Evolutionary conservation across 1,140 invertebrate species (phyloP), one percentile per base, ranked within the genome.

Genomic region (Trachymyrmex septentrionalis): DNA sequence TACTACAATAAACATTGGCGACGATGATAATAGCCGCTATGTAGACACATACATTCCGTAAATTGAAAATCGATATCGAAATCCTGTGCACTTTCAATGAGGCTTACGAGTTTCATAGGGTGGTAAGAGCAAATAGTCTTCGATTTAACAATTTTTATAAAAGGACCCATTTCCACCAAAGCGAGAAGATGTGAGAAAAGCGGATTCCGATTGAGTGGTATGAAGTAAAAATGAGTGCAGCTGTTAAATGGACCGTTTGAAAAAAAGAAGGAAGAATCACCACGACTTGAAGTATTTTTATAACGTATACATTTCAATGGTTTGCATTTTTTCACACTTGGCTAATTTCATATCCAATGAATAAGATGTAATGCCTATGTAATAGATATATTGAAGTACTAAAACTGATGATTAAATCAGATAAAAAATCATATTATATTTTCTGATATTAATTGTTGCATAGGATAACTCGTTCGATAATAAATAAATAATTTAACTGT

Each of bases 121-220:
- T 84, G 80, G 53, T 61, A 73, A 75, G 24, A 73, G 80, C 80
- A 73, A 82, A 84, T 84, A 84, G 80, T 61, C 80, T 57, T 61
- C 80, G 69, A 61, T 73, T 84, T 73, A 75, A 84, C 80, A 84
- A 84, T 84, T 84, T 84, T 84, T 84, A 84, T 63, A 84, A 84
- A 75, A 61, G 19, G 24, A 61, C 55, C 24, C 69, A 48, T 75
- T 63, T 34, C 53, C n/a, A n/a, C n/a, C n/a, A n/a, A 50, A 73
- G 38, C 38, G 38, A n/a, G 24, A 72, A 82, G 67, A 82, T 72
- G 80, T 59, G 63, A 80, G 63, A 57, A 84, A 73, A 73, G 55
- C 80, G 80, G 57, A 50, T 59, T 72, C 55, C 67, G 67, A 82
- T 75, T 84, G 80, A 75, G 55, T 61, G 50, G 24, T 55, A 48